Evolutionary conservation across 2,113 vertebrate genomes (phyloP), one percentile per base, ranked within the genome.

Genomic region (Cromileptes altivelis): DNA sequence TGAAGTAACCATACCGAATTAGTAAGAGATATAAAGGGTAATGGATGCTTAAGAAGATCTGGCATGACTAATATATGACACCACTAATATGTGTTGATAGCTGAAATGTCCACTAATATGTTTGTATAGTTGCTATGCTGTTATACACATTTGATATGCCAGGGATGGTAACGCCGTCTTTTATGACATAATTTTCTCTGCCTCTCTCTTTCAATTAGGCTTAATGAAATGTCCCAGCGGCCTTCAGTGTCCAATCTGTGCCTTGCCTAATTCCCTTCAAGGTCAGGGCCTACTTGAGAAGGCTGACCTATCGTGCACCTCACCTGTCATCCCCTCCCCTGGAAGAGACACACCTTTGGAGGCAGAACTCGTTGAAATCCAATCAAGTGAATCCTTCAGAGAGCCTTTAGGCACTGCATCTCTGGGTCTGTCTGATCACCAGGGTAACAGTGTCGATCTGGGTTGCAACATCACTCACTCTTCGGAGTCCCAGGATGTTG

Each of bases 341-440:
- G 90, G 95, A 69, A 96, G 90, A 47, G 92, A 91, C 45, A 19
- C 49, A 37, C 72, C 83, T 50, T 74, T 86, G 0, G 96, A 94
- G 70, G 91, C 93, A 0, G 76, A 56, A 33, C 71, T 83, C 1
- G 92, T 27, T 82, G 92, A 96, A 4, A 82, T 89, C 4, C 76
- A 92, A 30, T 65, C 93, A 42, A 75, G 79, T 30, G 91, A 96
- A 42, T 82, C 90, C 0, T 91, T 96, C 86, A 95, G 67, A 27
- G 83, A 90, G 4, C 93, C 94, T 3, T 78, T 95, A 0, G 98
- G 98, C 91, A 93, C 91, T 21, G 63, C 97, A 23, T 93, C 94
- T 17, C 45, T 99, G 64, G 96, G 95, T 78, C 92, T 99, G 82
- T 97, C 96, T 0, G 98, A 99, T 73, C 96, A 97, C 40, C 97